A percentile compares a stretch with the other conserved stretches of the same genome.
These are phyloP conservation scores for Amblyjoppa proteus DNA, from an alignment of 2,888 invertebrate genomes.

Conservation along the genomic window DNA sequence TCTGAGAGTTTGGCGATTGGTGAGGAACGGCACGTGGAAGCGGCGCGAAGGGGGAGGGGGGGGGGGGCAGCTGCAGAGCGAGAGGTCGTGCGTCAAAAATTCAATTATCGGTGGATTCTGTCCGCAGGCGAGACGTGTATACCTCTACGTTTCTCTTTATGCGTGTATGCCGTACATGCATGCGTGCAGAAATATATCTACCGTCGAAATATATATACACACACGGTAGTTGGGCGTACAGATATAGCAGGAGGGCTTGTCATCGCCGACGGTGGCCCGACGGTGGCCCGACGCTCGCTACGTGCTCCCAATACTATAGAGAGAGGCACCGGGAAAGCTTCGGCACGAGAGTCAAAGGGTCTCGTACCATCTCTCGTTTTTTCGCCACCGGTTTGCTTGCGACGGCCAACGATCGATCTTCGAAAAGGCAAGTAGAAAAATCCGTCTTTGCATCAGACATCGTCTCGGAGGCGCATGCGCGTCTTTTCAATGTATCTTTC, in stretches of 20 bases:
- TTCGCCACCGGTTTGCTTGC: neutral
- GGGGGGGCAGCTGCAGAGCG: neutral
- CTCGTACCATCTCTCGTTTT: constrained; percentile 25
- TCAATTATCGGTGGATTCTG: constrained; percentile 60
- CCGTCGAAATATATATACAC: neutral
- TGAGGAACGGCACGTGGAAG: constrained; percentile 36
- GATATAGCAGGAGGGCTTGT: constrained; percentile 53
- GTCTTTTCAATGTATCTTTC: neutral
- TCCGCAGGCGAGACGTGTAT: constrained; percentile 25
- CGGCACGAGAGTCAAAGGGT: constrained; percentile 46
- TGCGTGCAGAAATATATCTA: constrained; percentile 35
- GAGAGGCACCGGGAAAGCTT: constrained; percentile 32
- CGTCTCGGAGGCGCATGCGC: constrained; percentile 1
- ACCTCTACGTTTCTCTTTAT: constrained; percentile 30
- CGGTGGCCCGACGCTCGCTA: constrained; percentile 33
- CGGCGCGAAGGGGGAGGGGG: neutral
- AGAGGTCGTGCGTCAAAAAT: constrained; percentile 62
- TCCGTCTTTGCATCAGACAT: constrained; percentile 49
- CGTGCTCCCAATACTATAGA: constrained; percentile 65
- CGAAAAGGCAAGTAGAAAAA: constrained; percentile 49
- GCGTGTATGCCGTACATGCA: constrained; percentile 45
- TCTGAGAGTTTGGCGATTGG: constrained; percentile 18
- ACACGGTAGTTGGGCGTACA: neutral
- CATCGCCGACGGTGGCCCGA: constrained; percentile 59
- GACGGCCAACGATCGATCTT: constrained; percentile 60